phyloP scores from a whole-genome alignment of 2,113 vertebrate species.

The Sander lucioperca region DNA sequence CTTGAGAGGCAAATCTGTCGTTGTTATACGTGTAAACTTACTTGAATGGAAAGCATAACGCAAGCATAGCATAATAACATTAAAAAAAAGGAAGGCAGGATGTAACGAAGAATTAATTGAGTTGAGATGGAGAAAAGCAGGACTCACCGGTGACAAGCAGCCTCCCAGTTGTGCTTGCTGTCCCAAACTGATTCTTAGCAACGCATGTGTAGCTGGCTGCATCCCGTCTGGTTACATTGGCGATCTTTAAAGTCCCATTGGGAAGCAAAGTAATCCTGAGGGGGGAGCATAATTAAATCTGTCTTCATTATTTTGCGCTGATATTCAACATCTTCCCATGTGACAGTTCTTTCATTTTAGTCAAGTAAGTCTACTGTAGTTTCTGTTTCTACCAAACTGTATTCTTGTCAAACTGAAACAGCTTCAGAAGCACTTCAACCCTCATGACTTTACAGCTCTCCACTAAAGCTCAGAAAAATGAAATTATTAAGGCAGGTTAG shows the following conservation, averaged over 20 bases:
- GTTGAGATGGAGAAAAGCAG: neutral
- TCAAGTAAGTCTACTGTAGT: neutral
- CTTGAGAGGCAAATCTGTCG: neutral
- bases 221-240: slow-evolving; percentile 90
- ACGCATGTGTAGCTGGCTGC: slow-evolving; percentile 90
- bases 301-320: neutral
- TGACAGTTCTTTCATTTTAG: neutral
- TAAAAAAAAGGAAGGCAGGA: neutral
- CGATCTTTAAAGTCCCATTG: slow-evolving; percentile 90
- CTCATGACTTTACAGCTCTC: neutral
- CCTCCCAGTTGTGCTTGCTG: slow-evolving; percentile 88
- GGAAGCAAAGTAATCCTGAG: slow-evolving; percentile 80
- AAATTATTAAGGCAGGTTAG: slow-evolving; percentile 18
- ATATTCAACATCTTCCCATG: neutral
- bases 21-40: neutral
- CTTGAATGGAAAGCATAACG: neutral
- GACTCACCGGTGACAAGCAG: slow-evolving; percentile 90
- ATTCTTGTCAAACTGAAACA: slow-evolving; percentile 4
- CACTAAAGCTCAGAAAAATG: slow-evolving; percentile 24
- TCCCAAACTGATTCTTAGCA: slow-evolving; percentile 94
- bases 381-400: neutral
- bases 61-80: neutral
- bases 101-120: neutral
- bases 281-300: too few species aligned
- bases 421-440: neutral